Evolutionary conservation across 2,888 invertebrate species (phyloP), one percentile per base, ranked within the genome.

Genomic region (Synergus itoensis): DNA sequence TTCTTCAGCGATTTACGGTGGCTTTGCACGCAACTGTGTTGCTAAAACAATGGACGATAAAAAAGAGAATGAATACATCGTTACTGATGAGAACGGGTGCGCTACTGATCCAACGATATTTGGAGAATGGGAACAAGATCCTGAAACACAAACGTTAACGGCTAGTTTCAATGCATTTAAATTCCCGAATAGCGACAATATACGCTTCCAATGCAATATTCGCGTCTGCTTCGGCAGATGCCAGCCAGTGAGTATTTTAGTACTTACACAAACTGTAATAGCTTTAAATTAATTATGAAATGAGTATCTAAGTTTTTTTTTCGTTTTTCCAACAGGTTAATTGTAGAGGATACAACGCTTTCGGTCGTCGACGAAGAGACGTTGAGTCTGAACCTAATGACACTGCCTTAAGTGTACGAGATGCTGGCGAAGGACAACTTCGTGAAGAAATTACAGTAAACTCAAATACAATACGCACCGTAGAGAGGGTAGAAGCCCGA

Each of bases 131-230:
- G 96, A 97, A 86, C 96, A 97, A 89, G 97, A 97, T 90, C 94
- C 96, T 28, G 97, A 97, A 82, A 96, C 96, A 76, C 97, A 97
- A 91, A 96, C 97, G 28, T 93, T 98, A 77, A 93, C 96, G 90
- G 98, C 98, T 83, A 96, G 96, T 87, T 98, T 98, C 92, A 98
- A 98, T 91, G 98, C 98, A 4, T 98, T 98, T 92, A 98, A 98
- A 91, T 98, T 98, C 95, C 98, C 98, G 0, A 97, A 97, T 87
- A 98, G 98, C 89, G 98, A 98, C 89, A 98, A 97, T 89, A 97
- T 98, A 88, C 93, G 97, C 92, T 98, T 98, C 96, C 98, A 98
- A 92, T 98, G 98, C 92, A 98, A 98, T 92, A 98, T 98, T 88
- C 94, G 98, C 81, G 98, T 98, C 12, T 98, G 98, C 94, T 98